Evolutionary conservation across 2,113 vertebrate species (phyloP).

Genomic region (Centropus unirufus): DNA sequence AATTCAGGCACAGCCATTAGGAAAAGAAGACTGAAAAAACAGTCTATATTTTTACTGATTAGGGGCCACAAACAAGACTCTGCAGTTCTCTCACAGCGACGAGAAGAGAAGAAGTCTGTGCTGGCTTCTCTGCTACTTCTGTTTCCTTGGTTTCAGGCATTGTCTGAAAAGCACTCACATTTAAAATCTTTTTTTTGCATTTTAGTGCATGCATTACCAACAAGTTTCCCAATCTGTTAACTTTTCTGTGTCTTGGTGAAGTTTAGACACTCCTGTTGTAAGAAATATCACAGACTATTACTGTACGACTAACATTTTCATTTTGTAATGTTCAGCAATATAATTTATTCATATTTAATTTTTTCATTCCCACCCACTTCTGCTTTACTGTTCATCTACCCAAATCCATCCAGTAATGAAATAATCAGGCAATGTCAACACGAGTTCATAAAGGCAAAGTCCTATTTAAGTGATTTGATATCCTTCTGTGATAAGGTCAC

Average conservation of each 20-base stretch:
- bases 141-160: background rate
- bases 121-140: background rate
- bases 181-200: background rate
- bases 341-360: conserved; percentile 16
- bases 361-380: conserved; percentile 28
- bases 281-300: background rate
- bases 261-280: background rate
- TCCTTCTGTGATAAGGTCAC: too few species aligned
- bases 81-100: background rate
- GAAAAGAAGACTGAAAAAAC: background rate
- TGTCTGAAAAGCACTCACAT: background rate
- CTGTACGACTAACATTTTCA: conserved; percentile 19
- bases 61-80: background rate
- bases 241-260: background rate
- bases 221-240: background rate
- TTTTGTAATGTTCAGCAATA: background rate
- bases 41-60: background rate
- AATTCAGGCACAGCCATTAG: background rate
- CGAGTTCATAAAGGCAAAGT: too few species aligned
- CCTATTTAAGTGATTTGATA: too few species aligned
- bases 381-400: conserved; percentile 28
- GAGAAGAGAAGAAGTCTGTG: background rate
- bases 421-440: background rate
- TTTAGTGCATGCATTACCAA: background rate
- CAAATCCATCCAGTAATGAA: background rate